Evolutionary conservation across 2,113 vertebrate genomes (phyloP), one percentile per base, ranked within the genome.

Genomic region (Elaphurus davidianus): DNA sequence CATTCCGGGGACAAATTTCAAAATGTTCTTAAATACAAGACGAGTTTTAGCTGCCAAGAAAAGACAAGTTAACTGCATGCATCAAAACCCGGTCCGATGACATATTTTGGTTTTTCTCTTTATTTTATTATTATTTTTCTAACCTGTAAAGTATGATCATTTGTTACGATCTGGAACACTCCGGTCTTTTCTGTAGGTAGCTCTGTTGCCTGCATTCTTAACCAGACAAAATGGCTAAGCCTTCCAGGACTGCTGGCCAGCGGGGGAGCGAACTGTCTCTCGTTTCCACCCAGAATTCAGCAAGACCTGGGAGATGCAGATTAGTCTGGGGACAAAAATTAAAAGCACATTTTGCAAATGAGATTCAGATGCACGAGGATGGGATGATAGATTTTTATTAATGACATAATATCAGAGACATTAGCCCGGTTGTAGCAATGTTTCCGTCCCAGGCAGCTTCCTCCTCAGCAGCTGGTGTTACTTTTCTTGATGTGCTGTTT

Each of bases 1-100:
- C 98, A 96, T 97, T 40, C 88, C 57, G 9, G 98, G 97, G 97
- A 98, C 92, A 94, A 79, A 98, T 98, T 98, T 96, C 94, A 74
- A 97, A 97, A 88, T 43, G 92, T 89, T 98, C 33, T 55, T 76
- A 95, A 96, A 47, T 19, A 93, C 47, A 94, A 71, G 93, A 87
- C 14, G 96, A 84, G 87, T 36, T 95, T 96, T 62, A 52, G 96
- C 96, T n/a, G 92, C 89, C 82, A 16, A 5, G 54, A 60, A 92
- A 82, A 90, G 71, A 33, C 36, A 81, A 88, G 10, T 1, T 71
- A 93, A 47, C 40, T 16, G 76, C 25, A n/a, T 47, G 2, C 54
- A 7, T 88, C 62, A 3, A 93, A 47, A 96, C 8, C 50, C 12
- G 25, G 1, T 93, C 92, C 5, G 2, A 36, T 28, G 62, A 78